These are phyloP conservation scores for Peromyscus nudipes DNA, from an alignment of 2,797 vertebrate genomes.

Conservation along the genomic window DNA sequence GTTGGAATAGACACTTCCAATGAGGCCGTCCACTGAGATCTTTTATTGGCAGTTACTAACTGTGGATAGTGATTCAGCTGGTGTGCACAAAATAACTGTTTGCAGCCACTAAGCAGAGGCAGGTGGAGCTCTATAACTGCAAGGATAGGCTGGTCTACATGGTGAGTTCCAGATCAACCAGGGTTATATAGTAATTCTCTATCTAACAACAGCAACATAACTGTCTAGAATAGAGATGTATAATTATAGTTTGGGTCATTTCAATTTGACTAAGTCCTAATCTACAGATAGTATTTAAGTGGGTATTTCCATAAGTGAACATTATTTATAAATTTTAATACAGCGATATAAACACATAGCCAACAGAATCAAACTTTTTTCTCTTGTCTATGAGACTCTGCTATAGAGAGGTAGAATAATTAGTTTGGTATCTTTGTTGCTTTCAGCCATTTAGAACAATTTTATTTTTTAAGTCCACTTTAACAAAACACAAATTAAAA, in stretches of 20 bases:
- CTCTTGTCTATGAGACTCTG: not conserved
- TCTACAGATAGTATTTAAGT: not conserved
- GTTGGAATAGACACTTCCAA: not conserved
- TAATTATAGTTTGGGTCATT: not conserved
- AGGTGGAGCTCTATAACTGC: not conserved
- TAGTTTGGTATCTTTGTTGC: not conserved
- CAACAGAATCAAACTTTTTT: slow-evolving; percentile 14
- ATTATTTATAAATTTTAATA: not conserved
- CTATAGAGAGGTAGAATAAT: not conserved
- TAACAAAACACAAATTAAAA: not conserved
- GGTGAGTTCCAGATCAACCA: not conserved
- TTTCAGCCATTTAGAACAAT: not conserved
- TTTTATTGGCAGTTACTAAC: not conserved
- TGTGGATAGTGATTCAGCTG: not conserved
- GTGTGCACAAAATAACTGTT: not conserved
- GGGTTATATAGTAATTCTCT: not conserved
- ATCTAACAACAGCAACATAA: not conserved
- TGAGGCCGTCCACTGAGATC: not conserved
- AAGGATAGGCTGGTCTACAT: not conserved
- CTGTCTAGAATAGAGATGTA: not conserved
- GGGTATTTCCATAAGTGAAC: not conserved
- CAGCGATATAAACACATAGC: not conserved
- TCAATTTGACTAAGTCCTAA: not conserved
- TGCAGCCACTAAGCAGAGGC: not conserved
- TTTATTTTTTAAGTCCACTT: not conserved